Evolutionary conservation across 2,113 vertebrate genomes (phyloP), one percentile per base, ranked within the genome.

Genomic region (Rhineura floridana): DNA sequence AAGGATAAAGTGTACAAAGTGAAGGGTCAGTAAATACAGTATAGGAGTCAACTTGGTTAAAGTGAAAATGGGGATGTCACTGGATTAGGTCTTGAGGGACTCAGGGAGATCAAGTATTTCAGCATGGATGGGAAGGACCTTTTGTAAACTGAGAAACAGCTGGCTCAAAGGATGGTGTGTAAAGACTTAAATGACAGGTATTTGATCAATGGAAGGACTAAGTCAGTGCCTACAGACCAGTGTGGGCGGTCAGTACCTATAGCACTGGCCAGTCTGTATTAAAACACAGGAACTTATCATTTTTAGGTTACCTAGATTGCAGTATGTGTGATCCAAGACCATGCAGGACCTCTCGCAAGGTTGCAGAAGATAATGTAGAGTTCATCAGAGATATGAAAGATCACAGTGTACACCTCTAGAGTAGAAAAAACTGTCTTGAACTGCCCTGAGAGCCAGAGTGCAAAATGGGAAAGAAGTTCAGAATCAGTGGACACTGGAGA

Each of bases 141-240:
- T 72, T 52, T 30, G 23, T 23, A 72, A 42, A 25, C 13, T n/a
- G 72, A 3, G 6, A 3, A 25, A 12, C 19, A 52, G n/a, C 2
- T 70, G 21, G 10, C 44, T 55, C 46, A 50, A 67, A 48, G 33
- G 44, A 30, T n/a, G 36, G 44, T 42, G 23, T 79, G 39, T 62
- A 62, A 59, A 23, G 42, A 63, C 7, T 84, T 21, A 76, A 76
- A 63, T 46, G 12, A 75, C 25, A 59, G 36, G 2, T 52, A 42
- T 25, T 42, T 55, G 39, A 55, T 17, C 13, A 59, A 59, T 21
- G 55, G 55, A n/a, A n/a, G n/a, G n/a, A n/a, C n/a, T 36, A 15
- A 2, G 8, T 10, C 4, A 72, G 10, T n/a, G n/a, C 5, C 6
- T 39, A 23, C 1, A 6, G 62, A 3, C 1, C 59, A 28, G 12